A percentile compares a stretch with the other conserved stretches of the same genome.
Evolutionary conservation across 2,888 invertebrate species (phyloP).

Genomic region (Thalpophila matura): DNA sequence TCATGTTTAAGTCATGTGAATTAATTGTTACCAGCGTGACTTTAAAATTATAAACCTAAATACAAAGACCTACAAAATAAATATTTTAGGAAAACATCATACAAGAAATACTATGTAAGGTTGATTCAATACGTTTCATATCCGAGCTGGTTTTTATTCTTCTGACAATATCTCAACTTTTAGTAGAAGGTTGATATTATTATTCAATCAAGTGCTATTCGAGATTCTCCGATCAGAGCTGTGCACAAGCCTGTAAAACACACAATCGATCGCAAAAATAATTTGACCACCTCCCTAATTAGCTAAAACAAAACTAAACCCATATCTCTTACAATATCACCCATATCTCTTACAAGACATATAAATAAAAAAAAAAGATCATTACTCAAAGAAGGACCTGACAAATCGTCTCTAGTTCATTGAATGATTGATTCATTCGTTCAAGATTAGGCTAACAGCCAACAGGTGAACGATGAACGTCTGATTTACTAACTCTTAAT

Average conservation of each 20-base stretch:
- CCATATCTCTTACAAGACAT: slow-evolving; percentile 12
- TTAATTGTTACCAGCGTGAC: slow-evolving; percentile 4
- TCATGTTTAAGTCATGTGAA: slow-evolving; percentile 23
- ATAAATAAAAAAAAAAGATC: slow-evolving; percentile 29
- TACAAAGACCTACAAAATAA: no score
- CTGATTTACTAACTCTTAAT: slow-evolving; percentile 88
- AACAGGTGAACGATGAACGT: slow-evolving; percentile 81
- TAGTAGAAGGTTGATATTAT: no score
- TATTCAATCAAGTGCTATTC: no score
- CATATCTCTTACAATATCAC: no score
- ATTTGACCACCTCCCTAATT: neutral
- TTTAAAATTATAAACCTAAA: slow-evolving; percentile 8
- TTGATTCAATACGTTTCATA: neutral
- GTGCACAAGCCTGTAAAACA: neutral
- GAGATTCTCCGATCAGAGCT: no score
- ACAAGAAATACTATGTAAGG: neutral
- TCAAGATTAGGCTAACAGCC: slow-evolving; percentile 68
- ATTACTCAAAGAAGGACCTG: slow-evolving; percentile 69
- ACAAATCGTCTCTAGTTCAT: slow-evolving; percentile 85
- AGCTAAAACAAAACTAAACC: no score
- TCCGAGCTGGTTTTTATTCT: neutral
- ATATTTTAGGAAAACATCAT: neutral
- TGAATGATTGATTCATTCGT: slow-evolving; percentile 88
- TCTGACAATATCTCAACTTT: neutral
- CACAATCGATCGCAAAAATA: neutral